phyloP scores from a whole-genome alignment of 2,797 vertebrate genomes.

The Argentina silus region DNA sequence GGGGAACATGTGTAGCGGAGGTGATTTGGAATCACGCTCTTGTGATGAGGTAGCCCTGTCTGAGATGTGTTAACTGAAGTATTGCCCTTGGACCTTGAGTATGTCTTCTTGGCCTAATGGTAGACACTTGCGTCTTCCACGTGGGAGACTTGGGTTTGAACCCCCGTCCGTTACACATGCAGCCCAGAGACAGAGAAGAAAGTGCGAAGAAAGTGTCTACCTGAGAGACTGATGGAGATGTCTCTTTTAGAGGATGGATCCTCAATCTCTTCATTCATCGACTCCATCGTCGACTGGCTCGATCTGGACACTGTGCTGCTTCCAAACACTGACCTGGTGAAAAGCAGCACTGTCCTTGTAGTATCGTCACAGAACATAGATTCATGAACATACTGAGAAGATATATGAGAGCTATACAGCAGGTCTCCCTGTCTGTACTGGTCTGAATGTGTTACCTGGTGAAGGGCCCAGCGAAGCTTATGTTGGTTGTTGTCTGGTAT shows the following conservation, averaged over 20 bases:
- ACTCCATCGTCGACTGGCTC: slow-evolving; percentile 67
- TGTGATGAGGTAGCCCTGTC: too few species aligned
- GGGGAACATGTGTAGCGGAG: too few species aligned
- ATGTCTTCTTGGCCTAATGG: too few species aligned
- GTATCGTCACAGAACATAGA: neutral
- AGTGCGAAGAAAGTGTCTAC: slow-evolving; percentile 61
- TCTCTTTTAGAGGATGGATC: slow-evolving; percentile 72
- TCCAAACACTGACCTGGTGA: slow-evolving; percentile 76
- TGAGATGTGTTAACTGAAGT: too few species aligned
- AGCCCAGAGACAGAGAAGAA: neutral
- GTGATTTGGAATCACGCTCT: too few species aligned
- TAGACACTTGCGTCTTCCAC: too few species aligned
- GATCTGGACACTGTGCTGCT: slow-evolving; percentile 78
- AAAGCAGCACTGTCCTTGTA: too few species aligned
- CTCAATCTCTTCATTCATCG: slow-evolving; percentile 72
- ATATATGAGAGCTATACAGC: neutral
- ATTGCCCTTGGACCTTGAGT: too few species aligned
- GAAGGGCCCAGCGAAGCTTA: slow-evolving; percentile 74
- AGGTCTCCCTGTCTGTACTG: neutral
- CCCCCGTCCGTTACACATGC: too few species aligned
- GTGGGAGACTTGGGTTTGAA: too few species aligned
- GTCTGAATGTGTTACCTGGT: slow-evolving; percentile 64
- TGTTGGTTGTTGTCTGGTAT: slow-evolving; percentile 66
- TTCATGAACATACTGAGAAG: neutral
- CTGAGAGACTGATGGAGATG: slow-evolving; percentile 64